Conservation (phyloP, 2,888 invertebrate species). For the Drosophila glabriapex region DNA sequence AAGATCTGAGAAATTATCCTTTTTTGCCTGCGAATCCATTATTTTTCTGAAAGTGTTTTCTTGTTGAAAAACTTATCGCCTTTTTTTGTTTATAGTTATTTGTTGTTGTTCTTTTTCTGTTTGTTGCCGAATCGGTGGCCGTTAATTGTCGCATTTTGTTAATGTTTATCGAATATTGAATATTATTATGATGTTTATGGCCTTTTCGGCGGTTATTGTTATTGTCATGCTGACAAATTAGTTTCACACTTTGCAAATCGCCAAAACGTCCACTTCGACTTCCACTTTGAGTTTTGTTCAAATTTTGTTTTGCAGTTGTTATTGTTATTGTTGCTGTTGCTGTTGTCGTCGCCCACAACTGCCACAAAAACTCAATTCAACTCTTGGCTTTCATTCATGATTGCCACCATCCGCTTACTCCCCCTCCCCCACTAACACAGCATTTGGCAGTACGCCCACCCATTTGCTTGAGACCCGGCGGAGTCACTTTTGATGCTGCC, state of each 20-base stretch:
- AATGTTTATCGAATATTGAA: slow-evolving; percentile 79
- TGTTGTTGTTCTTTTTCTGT: not conserved
- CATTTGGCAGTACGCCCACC: slow-evolving; percentile 56
- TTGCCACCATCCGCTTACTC: slow-evolving; percentile 36
- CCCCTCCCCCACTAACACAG: not conserved
- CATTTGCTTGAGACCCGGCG: slow-evolving; percentile 35
- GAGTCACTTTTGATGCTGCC: slow-evolving; percentile 60
- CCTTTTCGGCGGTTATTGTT: slow-evolving; percentile 75
- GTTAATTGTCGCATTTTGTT: slow-evolving; percentile 74
- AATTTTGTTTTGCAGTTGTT: not conserved
- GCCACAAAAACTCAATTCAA: slow-evolving; percentile 1
- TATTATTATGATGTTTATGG: slow-evolving; percentile 78
- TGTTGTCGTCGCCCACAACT: slow-evolving; percentile 42
- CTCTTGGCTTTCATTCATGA: slow-evolving; percentile 63
- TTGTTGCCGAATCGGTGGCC: slow-evolving; percentile 53
- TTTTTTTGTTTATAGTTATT: not conserved
- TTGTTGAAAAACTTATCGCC: not conserved
- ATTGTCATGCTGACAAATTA: slow-evolving; percentile 79
- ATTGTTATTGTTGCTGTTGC: not conserved
- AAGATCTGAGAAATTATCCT: not conserved
- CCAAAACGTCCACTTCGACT: slow-evolving; percentile 27
- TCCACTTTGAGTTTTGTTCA: not conserved
- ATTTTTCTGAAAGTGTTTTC: not conserved
- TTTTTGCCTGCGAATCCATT: not conserved
- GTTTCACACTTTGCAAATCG: slow-evolving; percentile 76